phyloP scores from a whole-genome alignment of 2,113 vertebrate species.

The Brachypodius melanocephalos region DNA sequence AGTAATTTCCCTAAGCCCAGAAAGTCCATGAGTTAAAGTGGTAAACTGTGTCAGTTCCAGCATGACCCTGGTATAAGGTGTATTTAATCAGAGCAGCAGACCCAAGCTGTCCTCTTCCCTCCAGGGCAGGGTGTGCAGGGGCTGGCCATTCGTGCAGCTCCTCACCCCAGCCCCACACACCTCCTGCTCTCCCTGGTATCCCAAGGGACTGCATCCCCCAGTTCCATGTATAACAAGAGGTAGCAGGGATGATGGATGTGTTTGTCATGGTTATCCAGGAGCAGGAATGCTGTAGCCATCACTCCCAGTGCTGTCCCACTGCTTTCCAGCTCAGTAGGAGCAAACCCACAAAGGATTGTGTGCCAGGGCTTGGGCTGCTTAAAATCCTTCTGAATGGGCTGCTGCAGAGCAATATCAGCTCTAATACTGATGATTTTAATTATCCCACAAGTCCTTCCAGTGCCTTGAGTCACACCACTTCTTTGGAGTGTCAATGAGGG shows the following conservation, averaged over 20 bases:
- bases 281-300: not conserved
- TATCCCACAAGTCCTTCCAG: not conserved
- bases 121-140: not conserved
- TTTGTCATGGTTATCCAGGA: not conserved
- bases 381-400: not conserved
- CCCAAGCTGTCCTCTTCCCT: not conserved
- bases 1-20: not conserved
- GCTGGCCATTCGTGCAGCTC: not conserved
- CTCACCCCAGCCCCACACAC: accelerated
- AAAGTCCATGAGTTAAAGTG: not conserved
- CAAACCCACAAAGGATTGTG: not conserved
- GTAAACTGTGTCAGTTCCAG: not conserved
- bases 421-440: not conserved
- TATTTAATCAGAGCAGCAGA: not conserved
- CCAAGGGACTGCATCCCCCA: not conserved
- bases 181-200: accelerated
- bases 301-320: not conserved
- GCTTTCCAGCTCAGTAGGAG: not conserved
- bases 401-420: not conserved
- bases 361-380: not conserved
- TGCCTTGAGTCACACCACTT: not conserved
- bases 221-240: accelerated
- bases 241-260: not conserved
- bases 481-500: not conserved
- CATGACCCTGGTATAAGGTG: not conserved